Conservation (phyloP, 2,797 vertebrate species). For the Hypotaenidia okinawae region DNA sequence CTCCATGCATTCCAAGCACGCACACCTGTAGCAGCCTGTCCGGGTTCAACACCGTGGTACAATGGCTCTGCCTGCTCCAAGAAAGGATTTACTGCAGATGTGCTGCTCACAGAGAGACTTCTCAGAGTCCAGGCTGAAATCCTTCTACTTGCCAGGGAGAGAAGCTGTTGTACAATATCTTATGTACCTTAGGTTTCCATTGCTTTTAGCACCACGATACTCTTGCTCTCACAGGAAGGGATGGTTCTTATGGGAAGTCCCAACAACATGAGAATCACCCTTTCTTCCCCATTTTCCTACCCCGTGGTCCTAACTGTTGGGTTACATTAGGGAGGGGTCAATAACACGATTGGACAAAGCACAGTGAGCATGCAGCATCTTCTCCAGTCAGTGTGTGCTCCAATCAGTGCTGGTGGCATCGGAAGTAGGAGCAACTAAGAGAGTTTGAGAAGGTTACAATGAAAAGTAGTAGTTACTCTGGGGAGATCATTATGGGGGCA, state of each 20-base stretch:
- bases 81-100: not conserved
- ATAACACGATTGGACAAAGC: not conserved
- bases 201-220: not conserved
- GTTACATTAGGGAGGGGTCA: not conserved
- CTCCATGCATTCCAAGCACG: not conserved
- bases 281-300: not conserved
- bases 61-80: not conserved
- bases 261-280: not conserved
- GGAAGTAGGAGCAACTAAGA: not conserved
- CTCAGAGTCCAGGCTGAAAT: not conserved
- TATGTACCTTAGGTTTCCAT: not conserved
- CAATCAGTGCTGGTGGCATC: rapidly evolving
- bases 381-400: rapidly evolving
- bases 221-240: not conserved
- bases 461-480: not conserved
- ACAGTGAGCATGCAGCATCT: not conserved
- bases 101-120: not conserved
- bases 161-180: not conserved
- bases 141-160: not conserved
- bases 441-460: not conserved
- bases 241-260: not conserved
- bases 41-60: rapidly evolving
- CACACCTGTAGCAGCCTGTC: not conserved
- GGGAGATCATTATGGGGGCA: not conserved
- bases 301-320: not conserved